Evolutionary conservation across 2,797 vertebrate species (phyloP).

Genomic region (Pseudopleuronectes americanus): DNA sequence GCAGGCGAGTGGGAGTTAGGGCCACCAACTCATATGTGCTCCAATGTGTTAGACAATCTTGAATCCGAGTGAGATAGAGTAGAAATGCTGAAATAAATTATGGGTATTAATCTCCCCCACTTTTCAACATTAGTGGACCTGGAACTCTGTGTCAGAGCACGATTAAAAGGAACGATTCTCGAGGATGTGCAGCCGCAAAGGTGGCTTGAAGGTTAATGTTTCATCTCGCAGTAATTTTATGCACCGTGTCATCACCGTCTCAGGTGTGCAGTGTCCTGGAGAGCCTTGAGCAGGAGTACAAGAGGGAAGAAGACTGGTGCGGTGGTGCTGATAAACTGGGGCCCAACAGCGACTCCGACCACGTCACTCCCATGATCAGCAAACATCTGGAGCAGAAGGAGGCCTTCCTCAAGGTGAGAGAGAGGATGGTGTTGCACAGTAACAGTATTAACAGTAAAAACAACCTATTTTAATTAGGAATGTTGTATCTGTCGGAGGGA

Average conservation of each 20-base stretch:
- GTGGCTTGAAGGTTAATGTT: not conserved
- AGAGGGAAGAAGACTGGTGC: constrained; percentile 98
- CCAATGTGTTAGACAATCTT: not conserved
- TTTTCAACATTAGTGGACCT: not conserved
- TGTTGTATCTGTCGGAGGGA: too few species aligned
- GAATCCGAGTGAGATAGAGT: not conserved
- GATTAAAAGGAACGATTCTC: not conserved
- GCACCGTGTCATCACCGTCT: constrained; percentile 19
- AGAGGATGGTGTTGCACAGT: not conserved
- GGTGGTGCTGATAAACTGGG: constrained; percentile 97
- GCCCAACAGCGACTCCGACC: constrained; percentile 96
- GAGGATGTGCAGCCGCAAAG: not conserved
- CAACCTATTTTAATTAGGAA: too few species aligned
- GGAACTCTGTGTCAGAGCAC: not conserved
- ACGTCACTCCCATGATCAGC: constrained; percentile 98
- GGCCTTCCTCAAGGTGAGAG: constrained; percentile 93
- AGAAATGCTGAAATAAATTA: not conserved
- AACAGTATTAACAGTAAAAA: too few species aligned
- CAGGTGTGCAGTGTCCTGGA: constrained; percentile 95
- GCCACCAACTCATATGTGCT: not conserved
- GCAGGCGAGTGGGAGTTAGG: constrained; percentile 80
- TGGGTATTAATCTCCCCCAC: not conserved
- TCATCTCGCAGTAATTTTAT: constrained; percentile 1
- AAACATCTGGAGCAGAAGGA: constrained; percentile 99
- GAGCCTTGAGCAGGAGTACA: constrained; percentile 98